These are phyloP conservation scores for Crypturellus undulatus DNA, from an alignment of 2,113 vertebrate species.

Conservation along the genomic window DNA sequence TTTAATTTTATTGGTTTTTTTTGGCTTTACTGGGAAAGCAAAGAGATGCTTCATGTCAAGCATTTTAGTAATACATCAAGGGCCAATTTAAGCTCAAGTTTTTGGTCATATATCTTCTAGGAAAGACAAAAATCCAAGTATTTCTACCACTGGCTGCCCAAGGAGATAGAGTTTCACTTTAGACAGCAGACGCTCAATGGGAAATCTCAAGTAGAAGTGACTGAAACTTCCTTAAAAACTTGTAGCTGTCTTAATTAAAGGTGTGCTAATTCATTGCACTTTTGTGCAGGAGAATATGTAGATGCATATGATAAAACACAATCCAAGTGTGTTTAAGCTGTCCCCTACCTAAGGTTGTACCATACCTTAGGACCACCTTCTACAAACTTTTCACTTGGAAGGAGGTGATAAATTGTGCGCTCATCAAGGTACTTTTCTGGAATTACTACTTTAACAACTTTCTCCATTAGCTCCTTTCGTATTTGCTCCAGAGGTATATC, in stretches of 20 bases:
- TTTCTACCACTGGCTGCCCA: not conserved
- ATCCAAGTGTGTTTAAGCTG: not conserved
- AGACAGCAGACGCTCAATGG: not conserved
- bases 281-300: not conserved
- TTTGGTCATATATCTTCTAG: not conserved
- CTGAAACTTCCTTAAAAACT: not conserved
- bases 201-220: not conserved
- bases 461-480: slow-evolving; percentile 84
- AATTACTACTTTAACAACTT: slow-evolving; percentile 83
- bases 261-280: not conserved
- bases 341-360: not conserved
- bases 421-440: slow-evolving; percentile 74
- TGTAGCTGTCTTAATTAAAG: not conserved
- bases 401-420: slow-evolving; percentile 56
- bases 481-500: slow-evolving; percentile 81
- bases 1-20: not conserved
- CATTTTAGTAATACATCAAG: not conserved
- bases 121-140: not conserved
- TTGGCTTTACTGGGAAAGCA: not conserved
- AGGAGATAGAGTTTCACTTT: not conserved
- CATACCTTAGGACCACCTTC: slow-evolving; percentile 64
- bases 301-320: not conserved
- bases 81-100: not conserved
- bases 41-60: not conserved
- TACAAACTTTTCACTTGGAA: slow-evolving; percentile 64